Evolutionary conservation across 2,113 vertebrate species (phyloP).

Genomic region (Pollimyrus isidori): DNA sequence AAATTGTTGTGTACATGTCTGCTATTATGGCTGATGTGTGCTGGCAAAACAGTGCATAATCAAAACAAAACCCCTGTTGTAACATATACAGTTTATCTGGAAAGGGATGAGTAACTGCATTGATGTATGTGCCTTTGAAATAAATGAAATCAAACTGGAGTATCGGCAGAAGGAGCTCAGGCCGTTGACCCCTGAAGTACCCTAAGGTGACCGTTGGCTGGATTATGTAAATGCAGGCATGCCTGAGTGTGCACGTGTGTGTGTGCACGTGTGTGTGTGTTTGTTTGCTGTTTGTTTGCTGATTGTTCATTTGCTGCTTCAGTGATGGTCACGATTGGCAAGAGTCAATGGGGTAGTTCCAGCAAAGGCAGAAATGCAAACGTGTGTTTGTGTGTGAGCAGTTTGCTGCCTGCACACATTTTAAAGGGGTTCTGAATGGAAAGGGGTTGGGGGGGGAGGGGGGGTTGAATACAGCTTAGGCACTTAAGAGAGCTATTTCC

Average conservation of each 20-base stretch:
- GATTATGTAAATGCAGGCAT: neutral
- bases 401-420: neutral
- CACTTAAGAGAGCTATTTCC: neutral
- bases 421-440: neutral
- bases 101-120: neutral
- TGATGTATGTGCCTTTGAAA: slow-evolving; percentile 20
- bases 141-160: slow-evolving; percentile 18
- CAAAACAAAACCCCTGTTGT: slow-evolving; percentile 15
- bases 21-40: slow-evolving; percentile 12
- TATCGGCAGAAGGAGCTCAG: slow-evolving; percentile 23
- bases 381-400: neutral
- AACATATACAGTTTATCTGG: slow-evolving; percentile 29
- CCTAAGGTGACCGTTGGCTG: slow-evolving; percentile 36
- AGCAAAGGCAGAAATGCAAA: neutral
- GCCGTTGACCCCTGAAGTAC: slow-evolving; percentile 18
- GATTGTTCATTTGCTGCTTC: neutral
- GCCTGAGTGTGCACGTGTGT: neutral
- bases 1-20: slow-evolving; percentile 21
- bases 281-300: neutral
- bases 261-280: slow-evolving; percentile 5
- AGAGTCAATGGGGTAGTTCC: neutral
- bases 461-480: neutral
- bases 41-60: slow-evolving; percentile 29
- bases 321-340: neutral
- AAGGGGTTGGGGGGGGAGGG: neutral